Evolutionary conservation across 2,797 vertebrate species (phyloP).

Genomic region (Enteromius radiatus): DNA sequence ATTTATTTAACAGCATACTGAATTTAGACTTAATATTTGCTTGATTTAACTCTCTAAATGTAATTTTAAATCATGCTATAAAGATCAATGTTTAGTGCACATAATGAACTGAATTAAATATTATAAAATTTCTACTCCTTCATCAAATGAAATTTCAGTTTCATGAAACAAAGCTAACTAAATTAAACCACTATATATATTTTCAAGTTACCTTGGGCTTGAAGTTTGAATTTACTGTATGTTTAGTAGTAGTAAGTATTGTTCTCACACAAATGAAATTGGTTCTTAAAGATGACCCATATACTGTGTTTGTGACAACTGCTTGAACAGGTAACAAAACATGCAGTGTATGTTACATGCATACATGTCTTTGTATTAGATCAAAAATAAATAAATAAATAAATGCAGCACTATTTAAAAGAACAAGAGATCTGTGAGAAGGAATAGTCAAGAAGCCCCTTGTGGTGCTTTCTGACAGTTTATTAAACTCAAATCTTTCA

Average conservation of each 20-base stretch:
- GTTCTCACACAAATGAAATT: not conserved
- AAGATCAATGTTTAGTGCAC: not conserved
- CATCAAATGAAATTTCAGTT: not conserved
- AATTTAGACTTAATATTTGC: not conserved
- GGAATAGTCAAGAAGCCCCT: not conserved
- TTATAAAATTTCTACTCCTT: not conserved
- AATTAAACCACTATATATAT: not conserved
- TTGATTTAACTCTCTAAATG: not conserved
- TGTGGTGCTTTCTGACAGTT: not conserved
- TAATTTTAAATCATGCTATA: not conserved
- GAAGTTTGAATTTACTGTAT: not conserved
- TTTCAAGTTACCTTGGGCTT: not conserved
- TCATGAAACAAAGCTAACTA: not conserved
- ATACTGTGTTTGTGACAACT: slow-evolving; percentile 3
- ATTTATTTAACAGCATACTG: not conserved
- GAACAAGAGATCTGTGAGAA: not conserved
- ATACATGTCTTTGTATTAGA: not conserved
- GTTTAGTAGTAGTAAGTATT: not conserved
- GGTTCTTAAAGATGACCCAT: not conserved
- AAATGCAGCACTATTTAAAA: not conserved
- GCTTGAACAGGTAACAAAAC: not conserved
- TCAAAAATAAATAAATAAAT: not conserved
- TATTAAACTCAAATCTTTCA: slow-evolving; percentile 9
- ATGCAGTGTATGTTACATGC: too few relatives aligned
- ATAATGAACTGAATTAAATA: not conserved